A percentile compares a stretch with the other conserved stretches of the same genome.
phyloP scores from a whole-genome alignment of 2,797 vertebrate species.

The Oceanodroma leucorhoa region DNA sequence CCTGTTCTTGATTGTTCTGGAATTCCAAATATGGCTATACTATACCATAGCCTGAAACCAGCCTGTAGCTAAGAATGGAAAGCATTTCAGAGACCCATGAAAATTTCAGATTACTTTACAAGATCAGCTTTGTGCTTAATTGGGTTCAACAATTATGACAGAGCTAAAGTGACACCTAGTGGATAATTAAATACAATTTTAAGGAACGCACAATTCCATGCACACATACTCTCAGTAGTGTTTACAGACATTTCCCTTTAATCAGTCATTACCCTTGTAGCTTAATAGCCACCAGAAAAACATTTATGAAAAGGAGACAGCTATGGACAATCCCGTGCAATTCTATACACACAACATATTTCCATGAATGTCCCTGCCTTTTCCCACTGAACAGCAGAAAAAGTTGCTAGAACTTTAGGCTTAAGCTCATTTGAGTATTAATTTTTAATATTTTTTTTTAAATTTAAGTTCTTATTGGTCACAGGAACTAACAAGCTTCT shows the following conservation, averaged over 20 bases:
- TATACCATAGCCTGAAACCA: neutral
- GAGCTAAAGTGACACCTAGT: slow-evolving; percentile 23
- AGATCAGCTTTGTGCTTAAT: neutral
- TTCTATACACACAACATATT: neutral
- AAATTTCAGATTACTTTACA: neutral
- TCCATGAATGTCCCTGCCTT: neutral
- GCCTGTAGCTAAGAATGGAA: neutral
- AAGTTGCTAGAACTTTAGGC: neutral
- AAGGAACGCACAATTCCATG: neutral
- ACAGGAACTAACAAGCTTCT: neutral
- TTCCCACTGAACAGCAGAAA: neutral
- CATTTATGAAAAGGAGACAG: neutral
- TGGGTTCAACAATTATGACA: neutral
- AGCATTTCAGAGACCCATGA: neutral
- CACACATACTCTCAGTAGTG: neutral
- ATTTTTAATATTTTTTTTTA: neutral
- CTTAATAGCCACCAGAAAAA: neutral
- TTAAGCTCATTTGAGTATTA: neutral
- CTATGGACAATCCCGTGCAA: neutral
- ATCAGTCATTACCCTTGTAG: neutral
- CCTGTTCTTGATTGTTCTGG: neutral
- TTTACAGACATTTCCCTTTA: neutral
- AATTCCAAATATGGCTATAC: neutral
- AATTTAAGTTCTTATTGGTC: neutral
- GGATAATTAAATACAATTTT: neutral